Evolutionary conservation across 2,797 vertebrate genomes (phyloP).

Genomic region (Cebuella pygmaea): DNA sequence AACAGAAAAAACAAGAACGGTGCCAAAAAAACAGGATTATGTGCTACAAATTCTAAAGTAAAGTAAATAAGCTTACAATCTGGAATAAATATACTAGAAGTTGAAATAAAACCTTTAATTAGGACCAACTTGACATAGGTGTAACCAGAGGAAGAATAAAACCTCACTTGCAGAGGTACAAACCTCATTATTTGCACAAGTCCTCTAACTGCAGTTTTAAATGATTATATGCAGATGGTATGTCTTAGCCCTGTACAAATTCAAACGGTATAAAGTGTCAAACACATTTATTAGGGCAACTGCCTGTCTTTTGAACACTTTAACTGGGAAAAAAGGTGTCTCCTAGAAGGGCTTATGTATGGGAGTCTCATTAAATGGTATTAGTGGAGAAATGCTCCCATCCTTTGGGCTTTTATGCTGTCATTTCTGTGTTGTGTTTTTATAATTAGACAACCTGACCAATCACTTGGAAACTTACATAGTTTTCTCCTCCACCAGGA

Average conservation of each 20-base stretch:
- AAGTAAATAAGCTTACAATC: background rate
- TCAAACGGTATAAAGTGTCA: background rate
- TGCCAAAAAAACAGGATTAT: background rate
- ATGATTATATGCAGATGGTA: background rate
- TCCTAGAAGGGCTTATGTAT: background rate
- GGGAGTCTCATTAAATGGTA: background rate
- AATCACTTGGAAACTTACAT: background rate
- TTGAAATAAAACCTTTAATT: constrained; percentile 19
- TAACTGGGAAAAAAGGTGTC: background rate
- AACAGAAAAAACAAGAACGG: constrained; percentile 12
- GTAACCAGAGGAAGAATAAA: background rate
- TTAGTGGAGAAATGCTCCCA: background rate
- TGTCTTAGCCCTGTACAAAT: background rate
- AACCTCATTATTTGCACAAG: background rate
- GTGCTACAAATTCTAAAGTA: constrained; percentile 13
- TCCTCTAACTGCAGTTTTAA: background rate
- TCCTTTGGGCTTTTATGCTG: background rate
- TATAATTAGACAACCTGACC: background rate
- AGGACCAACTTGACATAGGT: background rate
- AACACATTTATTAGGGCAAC: background rate
- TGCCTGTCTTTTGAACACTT: background rate
- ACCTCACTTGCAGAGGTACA: background rate
- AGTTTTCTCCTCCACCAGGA: background rate
- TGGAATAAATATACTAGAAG: background rate
- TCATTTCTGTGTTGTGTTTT: background rate